Conservation (phyloP, 2,888 invertebrate genomes). For the Aproaerema taeniolella region DNA sequence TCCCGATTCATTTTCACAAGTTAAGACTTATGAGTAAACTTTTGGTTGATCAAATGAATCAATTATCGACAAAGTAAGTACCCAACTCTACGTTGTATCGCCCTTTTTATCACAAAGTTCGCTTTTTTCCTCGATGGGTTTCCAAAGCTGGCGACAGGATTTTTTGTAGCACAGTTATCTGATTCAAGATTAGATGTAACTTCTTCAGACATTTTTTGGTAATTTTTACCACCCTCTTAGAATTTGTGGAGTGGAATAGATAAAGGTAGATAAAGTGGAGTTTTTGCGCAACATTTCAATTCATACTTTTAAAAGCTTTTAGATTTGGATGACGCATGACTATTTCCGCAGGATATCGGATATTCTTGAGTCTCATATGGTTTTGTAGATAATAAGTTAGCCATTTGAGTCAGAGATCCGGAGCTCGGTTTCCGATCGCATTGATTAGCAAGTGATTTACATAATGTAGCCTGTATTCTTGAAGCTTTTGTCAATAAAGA, state of each 20-base stretch:
- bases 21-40: too few relatives aligned
- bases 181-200: slow-evolving; percentile 58
- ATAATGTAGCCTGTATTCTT: too few relatives aligned
- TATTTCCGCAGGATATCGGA: slow-evolving; percentile 8
- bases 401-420: slow-evolving; percentile 1
- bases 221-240: slow-evolving; percentile 40
- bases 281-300: slow-evolving; percentile 16
- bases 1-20: too few relatives aligned
- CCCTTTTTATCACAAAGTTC: slow-evolving; percentile 38
- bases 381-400: slow-evolving; percentile 5
- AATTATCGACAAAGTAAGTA: too few relatives aligned
- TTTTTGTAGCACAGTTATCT: slow-evolving; percentile 57
- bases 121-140: slow-evolving; percentile 24
- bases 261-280: slow-evolving; percentile 33
- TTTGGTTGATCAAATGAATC: too few relatives aligned
- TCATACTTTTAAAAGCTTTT: too few relatives aligned
- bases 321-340: neutral
- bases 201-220: slow-evolving; percentile 30
- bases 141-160: slow-evolving; percentile 27
- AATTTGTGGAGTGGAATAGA: slow-evolving; percentile 17
- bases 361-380: neutral
- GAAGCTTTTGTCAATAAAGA: too few relatives aligned
- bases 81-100: too few relatives aligned
- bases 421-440: slow-evolving; percentile 6
- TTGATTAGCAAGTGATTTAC: too few relatives aligned